Conservation (phyloP, 2,797 vertebrate genomes). For the Sarcophilus harrisii region DNA sequence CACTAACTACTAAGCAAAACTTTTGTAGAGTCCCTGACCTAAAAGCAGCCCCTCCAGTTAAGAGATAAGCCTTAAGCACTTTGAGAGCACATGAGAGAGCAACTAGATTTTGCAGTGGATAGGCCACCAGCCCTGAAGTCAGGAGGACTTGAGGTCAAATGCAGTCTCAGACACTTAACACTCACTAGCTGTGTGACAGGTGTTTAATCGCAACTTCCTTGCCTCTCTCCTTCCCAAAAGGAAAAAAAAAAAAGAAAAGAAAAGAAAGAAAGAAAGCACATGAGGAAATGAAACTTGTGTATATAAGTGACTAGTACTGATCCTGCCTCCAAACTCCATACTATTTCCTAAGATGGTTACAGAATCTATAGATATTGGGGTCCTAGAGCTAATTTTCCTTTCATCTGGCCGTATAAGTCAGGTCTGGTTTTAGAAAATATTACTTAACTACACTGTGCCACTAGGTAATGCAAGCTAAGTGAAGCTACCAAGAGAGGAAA, state of each 20-base stretch:
- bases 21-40: neutral
- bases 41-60: neutral
- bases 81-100: neutral
- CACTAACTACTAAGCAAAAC: neutral
- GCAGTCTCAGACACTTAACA: too few species aligned
- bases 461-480: neutral
- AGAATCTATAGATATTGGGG: neutral
- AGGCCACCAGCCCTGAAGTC: neutral
- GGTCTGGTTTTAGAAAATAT: neutral
- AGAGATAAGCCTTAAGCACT: neutral
- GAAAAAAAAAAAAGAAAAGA: too few species aligned
- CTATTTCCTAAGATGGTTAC: neutral
- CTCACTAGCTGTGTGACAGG: too few species aligned
- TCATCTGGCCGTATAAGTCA: neutral
- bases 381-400: neutral
- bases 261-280: neutral
- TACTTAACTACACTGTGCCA: neutral
- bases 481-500: neutral
- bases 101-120: too few species aligned
- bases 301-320: neutral
- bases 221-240: too few species aligned
- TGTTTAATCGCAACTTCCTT: too few species aligned
- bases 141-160: too few species aligned
- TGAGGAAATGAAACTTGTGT: slow-evolving; percentile 2
- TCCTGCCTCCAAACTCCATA: neutral